Conservation (phyloP, 2,113 vertebrate genomes). For the Microcebus jonahi region DNA sequence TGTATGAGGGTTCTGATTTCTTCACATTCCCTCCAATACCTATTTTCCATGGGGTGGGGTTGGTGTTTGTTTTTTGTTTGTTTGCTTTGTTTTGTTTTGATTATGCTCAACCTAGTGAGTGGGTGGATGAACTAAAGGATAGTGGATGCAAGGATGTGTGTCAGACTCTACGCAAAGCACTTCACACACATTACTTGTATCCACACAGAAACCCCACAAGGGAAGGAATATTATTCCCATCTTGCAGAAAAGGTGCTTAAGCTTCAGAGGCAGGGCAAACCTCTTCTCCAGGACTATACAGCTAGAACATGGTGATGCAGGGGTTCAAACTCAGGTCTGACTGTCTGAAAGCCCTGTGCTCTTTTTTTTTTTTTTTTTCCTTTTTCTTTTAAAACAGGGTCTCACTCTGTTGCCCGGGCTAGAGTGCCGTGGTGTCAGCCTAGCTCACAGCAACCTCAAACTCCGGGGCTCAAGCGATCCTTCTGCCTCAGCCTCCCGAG, state of each 20-base stretch:
- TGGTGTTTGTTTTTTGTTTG: neutral
- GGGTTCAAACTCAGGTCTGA: neutral
- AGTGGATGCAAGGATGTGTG: neutral
- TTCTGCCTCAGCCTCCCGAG: too few species aligned
- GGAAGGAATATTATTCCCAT: neutral
- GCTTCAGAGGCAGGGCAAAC: neutral
- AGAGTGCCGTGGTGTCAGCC: too few species aligned
- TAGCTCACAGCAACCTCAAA: too few species aligned
- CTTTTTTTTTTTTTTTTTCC: neutral
- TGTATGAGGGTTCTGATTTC: neutral
- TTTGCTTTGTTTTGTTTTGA: neutral
- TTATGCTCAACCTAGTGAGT: neutral
- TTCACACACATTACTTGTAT: neutral
- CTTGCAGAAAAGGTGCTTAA: neutral
- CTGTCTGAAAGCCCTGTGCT: neutral
- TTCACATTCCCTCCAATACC: neutral
- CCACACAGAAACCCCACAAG: neutral
- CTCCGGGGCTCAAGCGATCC: too few species aligned
- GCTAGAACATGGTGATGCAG: neutral
- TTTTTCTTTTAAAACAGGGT: too few species aligned
- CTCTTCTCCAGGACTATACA: neutral
- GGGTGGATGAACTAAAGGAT: neutral
- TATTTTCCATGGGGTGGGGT: too few species aligned
- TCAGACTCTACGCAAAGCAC: neutral
- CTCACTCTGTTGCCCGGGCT: too few species aligned